Base-by-base conservation (phyloP, 2,888 invertebrate genomes). In the Drosophila putrida region DNA sequence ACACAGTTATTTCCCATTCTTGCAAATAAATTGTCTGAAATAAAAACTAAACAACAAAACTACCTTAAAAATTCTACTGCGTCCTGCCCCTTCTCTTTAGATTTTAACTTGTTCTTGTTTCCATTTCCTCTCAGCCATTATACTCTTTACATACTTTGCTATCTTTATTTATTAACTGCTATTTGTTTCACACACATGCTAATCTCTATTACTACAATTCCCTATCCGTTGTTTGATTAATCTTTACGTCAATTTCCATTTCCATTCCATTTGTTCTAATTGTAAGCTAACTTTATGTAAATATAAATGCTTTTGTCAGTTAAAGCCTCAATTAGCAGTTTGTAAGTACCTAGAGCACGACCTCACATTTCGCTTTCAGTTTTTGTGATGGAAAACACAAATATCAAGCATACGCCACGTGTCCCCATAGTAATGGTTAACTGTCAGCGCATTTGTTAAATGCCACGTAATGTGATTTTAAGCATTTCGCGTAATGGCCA, bases 401-500 rank as follows among this genome's bases (percentile, higher is more conserved):
- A 67, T 54, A 59, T 69, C 47, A 59, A 64, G 69, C 58, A 75
- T 75, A 68, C 73, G 75, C 51, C 68, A 44, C 47, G 59, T 72
- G 49, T 11, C 28, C 28, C 72, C 27, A 28, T 54, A 41, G 15
- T 25, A 54, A 47, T 41, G 47, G 31, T 33, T 35, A 49, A 49
- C 53, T 58, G 65, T 71, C 57, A 64, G 39, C 49, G 57, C 53
- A 4, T 44, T 59, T 57, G 60, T 41, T 61, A 50, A 73, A 63
- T 63, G 59, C 70, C 51, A 60, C 65, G 62, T 58, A 65, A 72
- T 61, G 58, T 51, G 63, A 68, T 68, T 62, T 59, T 36, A 57
- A 64, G 36, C 53, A 55, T 43, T 51, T 46, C 15, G 50, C 35
- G 31, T 31, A 59, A 35, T 43, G 31, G 15, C 15, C 9, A 46